Evolutionary conservation across 2,113 vertebrate species (phyloP).

Genomic region (Rhabdornis inornatus): DNA sequence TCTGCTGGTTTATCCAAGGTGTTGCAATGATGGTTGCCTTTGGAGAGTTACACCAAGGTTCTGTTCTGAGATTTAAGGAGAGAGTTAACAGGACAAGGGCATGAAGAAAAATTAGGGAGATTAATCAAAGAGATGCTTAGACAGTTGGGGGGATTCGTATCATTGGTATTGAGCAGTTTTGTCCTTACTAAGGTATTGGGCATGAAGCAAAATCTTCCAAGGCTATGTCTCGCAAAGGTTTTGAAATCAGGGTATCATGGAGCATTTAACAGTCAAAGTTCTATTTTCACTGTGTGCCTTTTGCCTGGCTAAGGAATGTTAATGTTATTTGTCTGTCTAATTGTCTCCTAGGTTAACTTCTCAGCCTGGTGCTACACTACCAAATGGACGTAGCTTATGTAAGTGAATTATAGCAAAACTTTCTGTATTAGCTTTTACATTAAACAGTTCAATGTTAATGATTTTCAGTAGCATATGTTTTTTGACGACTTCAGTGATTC

Average conservation of each 20-base stretch:
- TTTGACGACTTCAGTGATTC: background rate
- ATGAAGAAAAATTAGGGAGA: background rate
- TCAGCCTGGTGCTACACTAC: slow-evolving; percentile 87
- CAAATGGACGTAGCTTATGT: slow-evolving; percentile 92
- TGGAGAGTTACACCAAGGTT: background rate
- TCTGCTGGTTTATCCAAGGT: background rate
- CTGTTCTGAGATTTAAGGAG: background rate
- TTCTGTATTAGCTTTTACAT: background rate
- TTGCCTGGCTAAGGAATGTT: background rate
- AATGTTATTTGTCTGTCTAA: slow-evolving; percentile 25
- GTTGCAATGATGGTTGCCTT: background rate
- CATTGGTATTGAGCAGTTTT: background rate
- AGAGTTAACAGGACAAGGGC: background rate
- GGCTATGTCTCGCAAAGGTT: fast-evolving
- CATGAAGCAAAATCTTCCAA: background rate
- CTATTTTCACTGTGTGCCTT: background rate
- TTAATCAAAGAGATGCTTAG: background rate
- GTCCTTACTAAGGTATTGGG: background rate
- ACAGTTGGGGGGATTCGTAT: background rate
- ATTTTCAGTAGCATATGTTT: background rate
- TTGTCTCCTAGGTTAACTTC: slow-evolving; percentile 85
- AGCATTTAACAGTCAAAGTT: background rate
- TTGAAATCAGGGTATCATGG: background rate
- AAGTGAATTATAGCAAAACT: slow-evolving; percentile 63
- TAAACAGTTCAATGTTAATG: background rate